Base-by-base conservation (phyloP, 1,140 invertebrate species). In the Lamellibrachia luymesi region DNA sequence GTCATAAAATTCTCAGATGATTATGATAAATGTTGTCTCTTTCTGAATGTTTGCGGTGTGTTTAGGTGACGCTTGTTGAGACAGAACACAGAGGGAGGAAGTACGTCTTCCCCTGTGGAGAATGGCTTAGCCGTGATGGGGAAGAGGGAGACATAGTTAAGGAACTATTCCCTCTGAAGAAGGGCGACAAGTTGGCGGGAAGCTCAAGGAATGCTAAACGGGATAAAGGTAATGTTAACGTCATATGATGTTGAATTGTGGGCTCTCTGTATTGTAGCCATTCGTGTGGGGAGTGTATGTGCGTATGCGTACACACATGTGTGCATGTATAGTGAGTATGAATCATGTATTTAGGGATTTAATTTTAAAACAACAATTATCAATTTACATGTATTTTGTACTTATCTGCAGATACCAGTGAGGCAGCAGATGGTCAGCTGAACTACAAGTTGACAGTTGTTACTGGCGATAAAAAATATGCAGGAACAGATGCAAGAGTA, bases 71-170 rank as follows among this genome's bases (percentile, higher is more conserved):
- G n/a, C 38, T 91, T 50, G 49, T 50, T 50, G 90, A 10, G 25
- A 49, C 17, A 22, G 90, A 91, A 6, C 13, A 91, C 27, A 10
- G 51, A 64, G 93, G 93, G 4, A 52, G 92, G 2, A 90, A 93
- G 50, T 93, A 94, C 91, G 91, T 64, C 38, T 94, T 94, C 89
- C 92, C 92, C 13, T 94, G 94, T 92, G 56, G 52, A 7, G n/a
- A 93, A 92, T 94, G 94, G 94, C 56, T 94, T 2, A 52, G 64
- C 10, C 27, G 92, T 2, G 92, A 94, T 92, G 94, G 56, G 10
- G 94, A 93, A 93, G 90, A 80, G 64, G 92, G 38, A 64, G 90
- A 51, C 4, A 92, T 93, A 91, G 5, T 91, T 91, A 91, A 91
- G 51, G 91, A 91, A 17, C 51, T 91, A n/a, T 91, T 50, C 51